phyloP scores from a whole-genome alignment of 1,140 invertebrate genomes.

The Tetranychus urticae region DNA sequence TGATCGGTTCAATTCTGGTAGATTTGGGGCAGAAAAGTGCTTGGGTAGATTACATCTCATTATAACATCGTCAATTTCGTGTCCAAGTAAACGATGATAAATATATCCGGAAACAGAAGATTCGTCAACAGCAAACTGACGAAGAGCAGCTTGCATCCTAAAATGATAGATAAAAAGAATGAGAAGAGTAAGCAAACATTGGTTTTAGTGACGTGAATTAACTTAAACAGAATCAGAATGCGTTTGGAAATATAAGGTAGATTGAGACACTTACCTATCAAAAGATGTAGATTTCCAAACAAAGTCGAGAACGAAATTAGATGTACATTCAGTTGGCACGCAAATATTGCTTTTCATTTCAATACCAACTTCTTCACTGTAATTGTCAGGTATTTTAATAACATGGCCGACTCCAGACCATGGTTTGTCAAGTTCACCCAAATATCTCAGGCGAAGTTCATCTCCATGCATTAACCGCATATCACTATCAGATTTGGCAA shows the following conservation, averaged over 20 bases:
- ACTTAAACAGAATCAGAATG: neutral
- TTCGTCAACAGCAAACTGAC: conserved; percentile 89
- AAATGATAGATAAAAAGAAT: conserved; percentile 3
- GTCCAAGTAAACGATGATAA: conserved; percentile 83
- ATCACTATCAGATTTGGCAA: conserved; percentile 86
- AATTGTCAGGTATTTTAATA: conserved; percentile 97
- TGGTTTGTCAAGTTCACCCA: conserved; percentile 57
- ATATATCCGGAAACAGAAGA: conserved; percentile 90
- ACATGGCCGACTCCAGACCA: conserved; percentile 89
- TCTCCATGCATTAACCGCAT: conserved; percentile 94
- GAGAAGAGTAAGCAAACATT: conserved; percentile 1
- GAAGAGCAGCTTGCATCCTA: conserved; percentile 82
- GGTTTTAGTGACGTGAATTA: neutral
- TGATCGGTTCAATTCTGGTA: conserved; percentile 72
- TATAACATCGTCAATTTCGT: conserved; percentile 85
- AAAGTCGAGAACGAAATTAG: conserved; percentile 94
- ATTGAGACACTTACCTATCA: conserved; percentile 41
- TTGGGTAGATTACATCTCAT: conserved; percentile 75
- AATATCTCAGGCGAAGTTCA: conserved; percentile 74
- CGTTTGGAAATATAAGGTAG: too few relatives aligned
- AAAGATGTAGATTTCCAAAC: conserved; percentile 99
- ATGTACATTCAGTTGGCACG: conserved; percentile 69
- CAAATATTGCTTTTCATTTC: conserved; percentile 75
- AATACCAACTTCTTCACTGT: conserved; percentile 89
- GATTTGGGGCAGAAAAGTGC: conserved; percentile 82